phyloP scores from a whole-genome alignment of 2,113 vertebrate species.

The Dromiciops gliroides region DNA sequence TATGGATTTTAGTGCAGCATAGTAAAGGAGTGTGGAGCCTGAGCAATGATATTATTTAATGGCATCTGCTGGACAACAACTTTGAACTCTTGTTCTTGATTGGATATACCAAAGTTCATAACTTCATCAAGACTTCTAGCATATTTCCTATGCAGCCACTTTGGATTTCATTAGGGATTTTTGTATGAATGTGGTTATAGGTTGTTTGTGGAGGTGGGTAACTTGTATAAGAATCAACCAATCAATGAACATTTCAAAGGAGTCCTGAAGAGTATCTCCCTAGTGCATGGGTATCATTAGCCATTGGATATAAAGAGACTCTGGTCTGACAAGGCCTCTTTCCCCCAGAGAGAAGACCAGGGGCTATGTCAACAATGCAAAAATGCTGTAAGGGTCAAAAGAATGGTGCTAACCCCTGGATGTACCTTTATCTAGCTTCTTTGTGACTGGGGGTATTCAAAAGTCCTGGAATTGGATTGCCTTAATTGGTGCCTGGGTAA shows the following conservation, averaged over 20 bases:
- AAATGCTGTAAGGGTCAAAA: neutral
- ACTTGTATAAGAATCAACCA: neutral
- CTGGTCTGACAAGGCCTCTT: neutral
- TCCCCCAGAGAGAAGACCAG: neutral
- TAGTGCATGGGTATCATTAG: neutral
- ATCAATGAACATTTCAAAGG: neutral
- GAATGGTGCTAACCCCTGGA: neutral
- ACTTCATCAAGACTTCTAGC: neutral
- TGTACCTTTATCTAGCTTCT: neutral
- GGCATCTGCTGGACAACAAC: neutral
- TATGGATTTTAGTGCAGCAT: neutral
- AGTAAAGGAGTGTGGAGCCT: neutral
- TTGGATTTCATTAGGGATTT: neutral
- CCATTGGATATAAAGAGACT: neutral
- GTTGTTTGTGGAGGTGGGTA: neutral
- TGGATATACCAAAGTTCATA: neutral
- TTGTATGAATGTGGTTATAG: neutral
- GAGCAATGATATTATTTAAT: neutral
- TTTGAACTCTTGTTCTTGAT: neutral
- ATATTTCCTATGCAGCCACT: neutral
- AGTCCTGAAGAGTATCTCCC: neutral
- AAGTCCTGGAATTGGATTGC: neutral
- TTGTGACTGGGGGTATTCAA: neutral
- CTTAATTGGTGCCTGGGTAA: neutral
- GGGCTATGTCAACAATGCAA: neutral